Conservation (phyloP, 2,797 vertebrate genomes). For the Lagocephalus sceleratus region DNA sequence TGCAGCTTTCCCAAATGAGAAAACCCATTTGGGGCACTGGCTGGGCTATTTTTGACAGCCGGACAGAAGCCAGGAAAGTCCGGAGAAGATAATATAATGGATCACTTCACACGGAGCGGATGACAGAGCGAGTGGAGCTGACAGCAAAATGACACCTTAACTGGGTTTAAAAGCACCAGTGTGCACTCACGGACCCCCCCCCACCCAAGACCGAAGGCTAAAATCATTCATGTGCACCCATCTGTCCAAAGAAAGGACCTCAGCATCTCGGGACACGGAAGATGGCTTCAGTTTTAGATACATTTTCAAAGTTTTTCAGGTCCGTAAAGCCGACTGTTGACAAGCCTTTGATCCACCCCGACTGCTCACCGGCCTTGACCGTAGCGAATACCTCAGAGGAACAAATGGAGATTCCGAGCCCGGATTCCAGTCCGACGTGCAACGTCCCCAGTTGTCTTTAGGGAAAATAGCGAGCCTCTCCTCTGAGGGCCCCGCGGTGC, state of each 20-base stretch:
- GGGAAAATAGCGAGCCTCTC: slow-evolving; percentile 40
- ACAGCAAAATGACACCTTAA: too few relatives aligned
- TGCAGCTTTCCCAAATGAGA: slow-evolving; percentile 30
- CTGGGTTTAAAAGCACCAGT: too few relatives aligned
- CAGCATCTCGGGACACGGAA: too few relatives aligned
- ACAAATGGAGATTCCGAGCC: slow-evolving; percentile 54
- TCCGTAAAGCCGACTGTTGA: background rate
- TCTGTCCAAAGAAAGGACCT: too few relatives aligned
- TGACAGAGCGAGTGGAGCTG: background rate
- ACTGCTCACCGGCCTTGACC: slow-evolving; percentile 23
- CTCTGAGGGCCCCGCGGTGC: slow-evolving; percentile 19
- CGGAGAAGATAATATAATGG: slow-evolving; percentile 48
- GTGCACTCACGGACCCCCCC: too few relatives aligned
- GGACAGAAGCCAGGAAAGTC: slow-evolving; percentile 46
- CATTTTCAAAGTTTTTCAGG: background rate
- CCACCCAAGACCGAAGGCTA: too few relatives aligned
- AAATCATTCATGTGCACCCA: too few relatives aligned
- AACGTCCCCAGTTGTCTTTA: slow-evolving; percentile 55
- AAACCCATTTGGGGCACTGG: slow-evolving; percentile 31
- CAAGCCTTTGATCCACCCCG: slow-evolving; percentile 33
- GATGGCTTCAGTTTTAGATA: too few relatives aligned
- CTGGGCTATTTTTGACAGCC: slow-evolving; percentile 63
- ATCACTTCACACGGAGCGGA: background rate
- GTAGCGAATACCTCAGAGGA: slow-evolving; percentile 28
- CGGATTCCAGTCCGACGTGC: slow-evolving; percentile 48